Percentiles rank a stretch among this genome's conserved stretches.
These are phyloP conservation scores for Neotoxoptera formosana DNA, from an alignment of 1,140 invertebrate species.

Conservation along the genomic window DNA sequence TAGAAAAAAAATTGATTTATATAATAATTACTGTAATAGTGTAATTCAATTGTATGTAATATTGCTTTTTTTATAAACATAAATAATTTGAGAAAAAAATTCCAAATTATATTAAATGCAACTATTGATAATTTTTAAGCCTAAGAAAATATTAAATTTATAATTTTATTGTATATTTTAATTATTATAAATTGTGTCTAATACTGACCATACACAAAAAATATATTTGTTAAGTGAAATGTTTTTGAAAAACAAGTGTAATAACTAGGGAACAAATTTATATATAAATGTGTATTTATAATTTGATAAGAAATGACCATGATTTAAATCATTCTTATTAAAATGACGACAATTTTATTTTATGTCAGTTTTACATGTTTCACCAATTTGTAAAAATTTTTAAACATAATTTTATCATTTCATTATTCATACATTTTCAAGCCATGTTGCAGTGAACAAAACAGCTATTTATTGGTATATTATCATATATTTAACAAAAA, in stretches of 20 bases:
- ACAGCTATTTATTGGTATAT: background rate
- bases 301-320: background rate
- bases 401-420: background rate
- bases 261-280: too few species aligned
- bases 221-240: background rate
- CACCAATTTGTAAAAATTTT: background rate
- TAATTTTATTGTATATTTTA: background rate
- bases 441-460: background rate
- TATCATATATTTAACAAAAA: too few species aligned
- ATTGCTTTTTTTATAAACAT: background rate
- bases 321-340: background rate
- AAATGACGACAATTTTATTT: background rate
- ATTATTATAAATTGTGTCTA: background rate
- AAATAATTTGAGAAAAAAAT: background rate
- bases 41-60: background rate
- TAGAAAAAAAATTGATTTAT: background rate
- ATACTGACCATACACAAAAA: background rate
- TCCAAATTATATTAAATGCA: background rate
- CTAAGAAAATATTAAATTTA: background rate
- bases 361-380: background rate
- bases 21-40: background rate
- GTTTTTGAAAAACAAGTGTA: too few species aligned
- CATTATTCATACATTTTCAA: background rate
- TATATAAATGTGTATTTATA: too few species aligned
- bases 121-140: background rate